A percentile compares a stretch with the other conserved stretches of the same genome.
Conservation (phyloP, 2,113 vertebrate genomes). For the Alethe diademata region DNA sequence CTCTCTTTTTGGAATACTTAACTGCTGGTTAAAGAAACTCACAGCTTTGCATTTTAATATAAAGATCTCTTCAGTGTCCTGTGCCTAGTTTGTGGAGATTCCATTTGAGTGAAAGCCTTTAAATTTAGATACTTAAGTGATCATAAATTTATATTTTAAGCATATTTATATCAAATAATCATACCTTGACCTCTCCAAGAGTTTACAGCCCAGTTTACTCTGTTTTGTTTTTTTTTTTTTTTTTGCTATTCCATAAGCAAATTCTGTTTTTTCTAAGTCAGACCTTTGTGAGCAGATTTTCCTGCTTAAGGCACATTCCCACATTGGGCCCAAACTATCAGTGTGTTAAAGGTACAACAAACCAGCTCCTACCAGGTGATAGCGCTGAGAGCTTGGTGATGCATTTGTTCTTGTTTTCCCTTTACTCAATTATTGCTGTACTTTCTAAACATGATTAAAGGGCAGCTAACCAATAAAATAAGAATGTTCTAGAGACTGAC, state of each 20-base stretch:
- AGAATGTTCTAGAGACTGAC: neutral
- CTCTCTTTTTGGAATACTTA: neutral
- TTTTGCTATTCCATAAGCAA: neutral
- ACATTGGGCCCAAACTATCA: neutral
- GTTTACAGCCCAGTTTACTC: neutral
- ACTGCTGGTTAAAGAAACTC: neutral
- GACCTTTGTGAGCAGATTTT: neutral
- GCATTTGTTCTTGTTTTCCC: neutral
- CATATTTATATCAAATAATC: neutral
- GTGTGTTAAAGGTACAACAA: neutral
- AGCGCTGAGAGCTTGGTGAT: neutral
- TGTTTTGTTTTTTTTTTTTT: neutral
- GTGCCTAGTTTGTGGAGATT: neutral
- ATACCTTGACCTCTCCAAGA: neutral
- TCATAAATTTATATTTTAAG: neutral
- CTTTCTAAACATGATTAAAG: neutral
- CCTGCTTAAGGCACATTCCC: neutral
- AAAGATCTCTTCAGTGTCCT: neutral
- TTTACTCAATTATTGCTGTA: neutral
- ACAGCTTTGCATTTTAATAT: neutral
- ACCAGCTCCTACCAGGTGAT: neutral
- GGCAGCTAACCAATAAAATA: neutral
- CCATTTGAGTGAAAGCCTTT: neutral
- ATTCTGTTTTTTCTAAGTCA: rapidly evolving
- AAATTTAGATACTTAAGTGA: neutral